These are phyloP conservation scores for Pachyrhynchus sulphureomaculatus DNA, from an alignment of 1,140 invertebrate genomes.

Conservation along the genomic window DNA sequence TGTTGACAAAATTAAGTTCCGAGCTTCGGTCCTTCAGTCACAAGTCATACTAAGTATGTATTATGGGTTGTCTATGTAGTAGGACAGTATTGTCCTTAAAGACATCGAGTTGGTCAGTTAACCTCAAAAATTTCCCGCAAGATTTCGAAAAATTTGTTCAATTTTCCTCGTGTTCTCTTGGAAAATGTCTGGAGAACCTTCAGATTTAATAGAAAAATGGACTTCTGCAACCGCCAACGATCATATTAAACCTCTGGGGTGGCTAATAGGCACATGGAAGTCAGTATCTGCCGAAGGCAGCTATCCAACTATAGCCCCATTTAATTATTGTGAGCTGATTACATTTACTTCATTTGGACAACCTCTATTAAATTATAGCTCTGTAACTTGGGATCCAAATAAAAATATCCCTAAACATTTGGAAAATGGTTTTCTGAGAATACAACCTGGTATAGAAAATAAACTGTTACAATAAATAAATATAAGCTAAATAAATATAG, in stretches of 20 bases:
- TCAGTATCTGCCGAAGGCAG: conserved; percentile 56
- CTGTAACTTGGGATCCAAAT: conserved; percentile 58
- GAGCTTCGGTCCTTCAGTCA: too few species aligned
- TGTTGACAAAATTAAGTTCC: too few species aligned
- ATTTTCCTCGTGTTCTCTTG: too few species aligned
- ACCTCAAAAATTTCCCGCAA: too few species aligned
- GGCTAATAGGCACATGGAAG: conserved; percentile 62
- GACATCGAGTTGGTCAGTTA: too few species aligned
- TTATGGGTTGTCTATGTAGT: too few species aligned
- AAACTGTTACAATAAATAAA: too few species aligned
- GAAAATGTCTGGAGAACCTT: background rate
- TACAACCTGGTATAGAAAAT: conserved; percentile 45
- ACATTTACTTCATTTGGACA: conserved; percentile 62
- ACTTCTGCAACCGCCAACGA: background rate
- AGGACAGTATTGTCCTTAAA: too few species aligned
- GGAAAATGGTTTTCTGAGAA: conserved; percentile 64
- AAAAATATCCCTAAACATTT: conserved; percentile 62
- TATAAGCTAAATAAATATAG: too few species aligned
- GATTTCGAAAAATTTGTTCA: too few species aligned
- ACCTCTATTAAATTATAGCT: conserved; percentile 61
- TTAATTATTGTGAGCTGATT: conserved; percentile 62
- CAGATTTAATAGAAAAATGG: background rate
- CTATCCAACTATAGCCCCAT: conserved; percentile 62
- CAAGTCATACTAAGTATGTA: too few species aligned
- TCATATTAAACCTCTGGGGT: conserved; percentile 4